Base-by-base conservation (phyloP, 2,797 vertebrate genomes). In the Acomys russatus region DNA sequence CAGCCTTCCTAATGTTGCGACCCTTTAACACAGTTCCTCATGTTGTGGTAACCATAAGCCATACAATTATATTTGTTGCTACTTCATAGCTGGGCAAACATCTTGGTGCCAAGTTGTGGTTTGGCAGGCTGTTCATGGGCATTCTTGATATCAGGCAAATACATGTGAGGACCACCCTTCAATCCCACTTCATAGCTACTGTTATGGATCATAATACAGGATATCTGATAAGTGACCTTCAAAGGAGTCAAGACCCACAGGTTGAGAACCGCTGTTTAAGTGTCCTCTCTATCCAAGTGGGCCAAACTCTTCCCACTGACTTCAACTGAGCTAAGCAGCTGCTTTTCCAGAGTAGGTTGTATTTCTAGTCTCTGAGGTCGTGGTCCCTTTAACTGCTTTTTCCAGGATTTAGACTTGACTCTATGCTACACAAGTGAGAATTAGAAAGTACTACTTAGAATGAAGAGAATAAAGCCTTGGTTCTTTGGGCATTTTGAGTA, bases 391-490 rank as follows among this genome's bases (percentile, higher is more conserved):
- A 54, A 70, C 30, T 17, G 17, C 6, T 49, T 91, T 80, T 94
- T 38, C 3, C 22, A 11, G 18, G 9, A 23, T 76, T 98, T 97
- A 97, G 76, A 97, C 93, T 91, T 95, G 38, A 88, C 64, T 33
- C 4, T 94, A 92, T 89, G 91, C 76, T 97, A 70, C 76, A 6
- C 94, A 95, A 96, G 30, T 89, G 64, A 68, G 64, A 51, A 56
- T 96, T 73, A 93, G 73, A 93, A 95, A 35, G 17, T 95, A 79
- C n/a, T 49, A 9, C 83, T 74, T 66, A n/a, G 25, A 83, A 33
- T 76, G 63, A 59, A 23, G 35, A 80, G 44, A 74, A 20, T 90
- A 79, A 96, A 92, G 35, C 35, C 71, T 14, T 91, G 44, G 1
- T 92, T n/a, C 54, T 82, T 79, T 78, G 74, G 15, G 76, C 56